A percentile compares a stretch with the other conserved stretches of the same genome.
phyloP scores from a whole-genome alignment of 1,140 invertebrate genomes.

The Anthonomus grandis region DNA sequence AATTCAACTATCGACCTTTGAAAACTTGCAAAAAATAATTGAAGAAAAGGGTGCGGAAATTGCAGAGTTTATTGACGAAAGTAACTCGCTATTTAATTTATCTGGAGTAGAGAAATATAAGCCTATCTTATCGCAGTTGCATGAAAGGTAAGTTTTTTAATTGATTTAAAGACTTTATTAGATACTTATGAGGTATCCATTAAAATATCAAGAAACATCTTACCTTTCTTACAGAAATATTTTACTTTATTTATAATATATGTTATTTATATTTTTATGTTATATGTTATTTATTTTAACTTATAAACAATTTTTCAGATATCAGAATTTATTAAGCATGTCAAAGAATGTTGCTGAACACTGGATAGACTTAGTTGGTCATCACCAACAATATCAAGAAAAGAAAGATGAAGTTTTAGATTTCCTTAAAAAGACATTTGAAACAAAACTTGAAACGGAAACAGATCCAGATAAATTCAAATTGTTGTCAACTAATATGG shows the following conservation, averaged over 20 bases:
- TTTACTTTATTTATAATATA: no score
- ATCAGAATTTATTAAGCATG: conserved; percentile 76
- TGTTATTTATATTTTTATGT: no score
- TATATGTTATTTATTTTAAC: no score
- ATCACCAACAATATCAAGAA: conserved; percentile 78
- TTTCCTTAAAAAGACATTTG: conserved; percentile 77
- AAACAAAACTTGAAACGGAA: no score
- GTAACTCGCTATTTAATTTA: conserved; percentile 79
- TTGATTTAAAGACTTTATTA: no score
- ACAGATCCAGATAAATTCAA: conserved; percentile 76
- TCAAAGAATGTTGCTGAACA: conserved; percentile 87
- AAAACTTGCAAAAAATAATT: conserved; percentile 71
- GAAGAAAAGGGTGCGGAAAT: conserved; percentile 75
- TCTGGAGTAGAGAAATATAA: conserved; percentile 84
- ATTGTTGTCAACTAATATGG: conserved; percentile 73
- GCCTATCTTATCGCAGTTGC: conserved; percentile 84
- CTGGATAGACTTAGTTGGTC: conserved; percentile 80
- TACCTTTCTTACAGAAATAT: no score
- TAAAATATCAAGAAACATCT: no score
- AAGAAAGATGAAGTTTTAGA: conserved; percentile 70
- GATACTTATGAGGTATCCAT: no score
- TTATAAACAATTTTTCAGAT: conserved; percentile 50
- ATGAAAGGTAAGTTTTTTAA: conserved; percentile 56
- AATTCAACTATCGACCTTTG: conserved; percentile 67
- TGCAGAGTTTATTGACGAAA: conserved; percentile 85